These are phyloP conservation scores for Arothron firmamentum DNA, from an alignment of 2,113 vertebrate species.

Conservation along the genomic window DNA sequence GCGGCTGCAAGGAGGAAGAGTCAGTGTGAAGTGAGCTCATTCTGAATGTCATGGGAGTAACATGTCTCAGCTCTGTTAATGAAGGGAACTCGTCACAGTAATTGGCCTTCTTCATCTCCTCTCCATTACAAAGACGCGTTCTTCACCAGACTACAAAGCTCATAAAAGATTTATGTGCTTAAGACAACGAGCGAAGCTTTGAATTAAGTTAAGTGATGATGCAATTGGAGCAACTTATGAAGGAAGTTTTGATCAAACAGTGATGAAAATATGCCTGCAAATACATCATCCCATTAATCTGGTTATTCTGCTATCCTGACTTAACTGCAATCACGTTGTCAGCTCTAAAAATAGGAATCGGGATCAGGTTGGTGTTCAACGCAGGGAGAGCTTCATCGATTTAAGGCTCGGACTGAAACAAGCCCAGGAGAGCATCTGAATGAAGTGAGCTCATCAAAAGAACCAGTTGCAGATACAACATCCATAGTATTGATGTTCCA, in stretches of 20 bases:
- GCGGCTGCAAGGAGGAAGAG: slow-evolving; percentile 18
- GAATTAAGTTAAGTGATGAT: slow-evolving; percentile 5
- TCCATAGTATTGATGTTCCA: slow-evolving; percentile 69
- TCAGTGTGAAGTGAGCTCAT: slow-evolving; percentile 14
- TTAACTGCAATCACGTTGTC: slow-evolving; percentile 16
- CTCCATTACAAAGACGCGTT: slow-evolving; percentile 15
- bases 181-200: slow-evolving; percentile 1
- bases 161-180: slow-evolving; percentile 12
- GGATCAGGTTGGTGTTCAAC: slow-evolving; percentile 54
- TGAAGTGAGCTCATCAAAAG: slow-evolving; percentile 72
- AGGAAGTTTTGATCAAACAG: neutral
- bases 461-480: slow-evolving; percentile 55
- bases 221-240: slow-evolving; percentile 7
- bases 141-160: slow-evolving; percentile 36
- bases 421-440: slow-evolving; percentile 56
- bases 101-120: slow-evolving; percentile 47
- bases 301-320: too few species aligned
- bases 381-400: slow-evolving; percentile 54
- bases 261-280: too few species aligned
- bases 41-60: slow-evolving; percentile 42
- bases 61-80: slow-evolving; percentile 39
- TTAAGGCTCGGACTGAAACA: slow-evolving; percentile 47
- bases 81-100: slow-evolving; percentile 42
- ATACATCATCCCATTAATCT: too few species aligned
- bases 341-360: slow-evolving; percentile 44